Evolutionary conservation across 2,888 invertebrate species (phyloP), one percentile per base, ranked within the genome.

Genomic region (Pachycephus smyrnensis): DNA sequence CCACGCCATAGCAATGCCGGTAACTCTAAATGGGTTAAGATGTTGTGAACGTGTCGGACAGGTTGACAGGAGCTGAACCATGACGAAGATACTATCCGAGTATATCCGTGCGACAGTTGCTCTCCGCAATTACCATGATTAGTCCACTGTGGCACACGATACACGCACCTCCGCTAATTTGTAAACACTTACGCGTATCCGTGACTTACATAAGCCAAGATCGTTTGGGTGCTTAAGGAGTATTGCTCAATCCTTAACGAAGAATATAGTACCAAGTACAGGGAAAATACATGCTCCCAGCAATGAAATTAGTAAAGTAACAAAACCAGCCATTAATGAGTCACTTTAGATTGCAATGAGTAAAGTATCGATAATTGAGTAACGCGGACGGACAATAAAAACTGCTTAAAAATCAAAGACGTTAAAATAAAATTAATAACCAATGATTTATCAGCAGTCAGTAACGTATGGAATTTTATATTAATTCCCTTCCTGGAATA

Each of bases 11-110:
- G 55, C 9, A 55, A 23, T 55, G 15, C 9, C 55, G 55, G 31
- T 11, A 9, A 31, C 31, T 31, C 12, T 71, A 71, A 71, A 71
- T 71, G 82, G 88, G 89, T 89, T 89, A 89, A 89, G 89, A 89
- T 88, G 87, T 89, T 87, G 89, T 88, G 85, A 33, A 71, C 83
- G 74, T 85, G 84, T 83, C 84, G 87, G 88, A 89, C 88, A 89
- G 88, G 86, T 90, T 90, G 90, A 90, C 90, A 90, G 89, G 86
- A 87, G 86, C 90, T 88, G 89, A 87, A 89, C 89, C 90, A 90
- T 90, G 90, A 90, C 88, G 87, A 84, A 87, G 86, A 89, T 89
- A 90, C 88, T 90, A 90, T 89, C 89, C 86, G 35, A 35, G 71
- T 71, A 32, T 71, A 31, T n/a, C 74, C 74, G 36, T 30, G 33